phyloP scores from a whole-genome alignment of 2,113 vertebrate genomes.

The Okapia johnstoni region DNA sequence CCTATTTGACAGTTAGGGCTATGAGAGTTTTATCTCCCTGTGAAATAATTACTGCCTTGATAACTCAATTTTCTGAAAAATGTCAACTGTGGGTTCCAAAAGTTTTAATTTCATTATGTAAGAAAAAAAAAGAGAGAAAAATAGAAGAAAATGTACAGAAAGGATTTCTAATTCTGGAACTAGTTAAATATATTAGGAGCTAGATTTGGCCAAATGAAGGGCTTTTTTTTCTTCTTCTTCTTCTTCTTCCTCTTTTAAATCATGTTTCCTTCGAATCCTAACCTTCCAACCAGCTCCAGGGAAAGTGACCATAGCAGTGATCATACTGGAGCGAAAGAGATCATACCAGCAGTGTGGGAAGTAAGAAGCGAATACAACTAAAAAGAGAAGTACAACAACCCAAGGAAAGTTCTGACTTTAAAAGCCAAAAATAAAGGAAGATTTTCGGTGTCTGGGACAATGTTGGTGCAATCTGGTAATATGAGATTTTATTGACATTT shows the following conservation, averaged over 20 bases:
- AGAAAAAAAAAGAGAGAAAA: conserved; percentile 52
- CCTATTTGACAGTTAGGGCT: conserved; percentile 87
- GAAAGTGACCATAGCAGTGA: neutral
- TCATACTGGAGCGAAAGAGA: neutral
- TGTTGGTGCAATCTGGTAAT: neutral
- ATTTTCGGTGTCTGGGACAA: neutral
- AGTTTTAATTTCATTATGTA: conserved; percentile 86
- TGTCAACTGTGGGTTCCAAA: conserved; percentile 83
- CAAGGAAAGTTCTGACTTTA: neutral
- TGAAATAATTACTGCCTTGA: conserved; percentile 90
- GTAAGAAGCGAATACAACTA: neutral
- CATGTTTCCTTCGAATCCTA: neutral
- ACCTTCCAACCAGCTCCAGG: conserved; percentile 12
- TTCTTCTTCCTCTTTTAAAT: neutral
- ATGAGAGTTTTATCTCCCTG: conserved; percentile 88
- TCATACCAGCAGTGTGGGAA: neutral
- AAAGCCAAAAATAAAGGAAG: neutral
- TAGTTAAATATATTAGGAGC: conserved; percentile 32
- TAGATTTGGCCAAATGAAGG: conserved; percentile 45
- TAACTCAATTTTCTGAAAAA: conserved; percentile 89
- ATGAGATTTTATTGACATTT: neutral
- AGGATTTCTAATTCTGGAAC: conserved; percentile 37
- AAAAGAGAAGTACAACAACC: neutral
- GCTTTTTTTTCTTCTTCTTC: neutral
- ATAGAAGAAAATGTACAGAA: conserved; percentile 65